Conservation (phyloP, 2,888 invertebrate species). For the Dichetophora obliterata region DNA sequence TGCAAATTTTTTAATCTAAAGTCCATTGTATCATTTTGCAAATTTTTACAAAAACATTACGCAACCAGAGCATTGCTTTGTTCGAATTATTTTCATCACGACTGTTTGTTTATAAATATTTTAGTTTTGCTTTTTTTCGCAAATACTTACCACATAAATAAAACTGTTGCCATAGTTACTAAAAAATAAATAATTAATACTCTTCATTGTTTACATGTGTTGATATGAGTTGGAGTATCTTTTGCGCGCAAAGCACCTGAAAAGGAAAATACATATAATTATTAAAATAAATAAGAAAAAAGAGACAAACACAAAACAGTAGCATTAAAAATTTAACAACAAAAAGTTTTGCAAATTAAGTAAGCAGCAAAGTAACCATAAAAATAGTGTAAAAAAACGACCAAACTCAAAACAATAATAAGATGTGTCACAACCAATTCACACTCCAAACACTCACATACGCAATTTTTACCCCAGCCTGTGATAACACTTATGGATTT, state of each 20-base stretch:
- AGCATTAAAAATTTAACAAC: neutral
- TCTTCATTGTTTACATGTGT: conserved; percentile 55
- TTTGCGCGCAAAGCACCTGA: conserved; percentile 49
- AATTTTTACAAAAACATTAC: neutral
- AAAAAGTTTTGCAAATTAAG: neutral
- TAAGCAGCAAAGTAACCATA: neutral
- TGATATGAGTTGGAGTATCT: conserved; percentile 44
- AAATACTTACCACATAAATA: conserved; percentile 63
- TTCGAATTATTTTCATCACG: neutral
- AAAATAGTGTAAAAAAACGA: neutral
- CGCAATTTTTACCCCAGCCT: too few relatives aligned
- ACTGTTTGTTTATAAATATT: neutral
- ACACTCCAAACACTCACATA: neutral
- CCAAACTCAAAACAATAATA: neutral
- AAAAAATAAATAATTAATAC: conserved; percentile 62
- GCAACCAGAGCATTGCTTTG: neutral
- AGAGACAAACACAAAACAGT: neutral
- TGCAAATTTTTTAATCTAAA: too few relatives aligned
- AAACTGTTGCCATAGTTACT: conserved; percentile 60
- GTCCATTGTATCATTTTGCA: too few relatives aligned
- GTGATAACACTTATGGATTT: neutral
- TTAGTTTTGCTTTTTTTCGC: neutral
- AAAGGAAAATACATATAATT: conserved; percentile 38
- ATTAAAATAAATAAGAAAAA: conserved; percentile 11
- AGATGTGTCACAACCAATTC: conserved; percentile 3